Conservation (phyloP, 2,797 vertebrate genomes). For the Ctenopoma kingsleyae region DNA sequence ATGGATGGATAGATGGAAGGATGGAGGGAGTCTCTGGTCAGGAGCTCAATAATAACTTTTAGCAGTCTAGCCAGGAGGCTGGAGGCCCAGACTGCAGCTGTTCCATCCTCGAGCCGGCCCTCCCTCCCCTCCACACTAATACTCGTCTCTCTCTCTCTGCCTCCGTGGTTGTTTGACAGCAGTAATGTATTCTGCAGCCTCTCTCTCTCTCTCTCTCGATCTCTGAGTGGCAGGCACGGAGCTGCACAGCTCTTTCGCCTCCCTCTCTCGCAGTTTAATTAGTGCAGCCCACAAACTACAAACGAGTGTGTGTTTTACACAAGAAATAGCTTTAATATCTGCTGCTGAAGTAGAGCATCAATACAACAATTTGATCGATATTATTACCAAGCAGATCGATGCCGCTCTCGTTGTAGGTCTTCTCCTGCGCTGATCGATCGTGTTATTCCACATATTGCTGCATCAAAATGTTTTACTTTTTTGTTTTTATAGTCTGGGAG, state of each 20-base stretch:
- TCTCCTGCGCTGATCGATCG: background rate
- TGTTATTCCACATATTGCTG: background rate
- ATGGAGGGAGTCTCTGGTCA: constrained; percentile 71
- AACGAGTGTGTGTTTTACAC: constrained; percentile 35
- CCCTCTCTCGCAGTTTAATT: constrained; percentile 53
- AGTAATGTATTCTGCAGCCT: constrained; percentile 75
- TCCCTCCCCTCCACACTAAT: constrained; percentile 48
- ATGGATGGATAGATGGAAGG: constrained; percentile 50
- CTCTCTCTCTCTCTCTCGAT: constrained; percentile 1
- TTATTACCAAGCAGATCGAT: background rate
- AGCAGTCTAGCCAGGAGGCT: constrained; percentile 88
- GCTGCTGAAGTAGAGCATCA: background rate
- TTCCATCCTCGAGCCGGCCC: constrained; percentile 79
- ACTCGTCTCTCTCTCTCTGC: constrained; percentile 30
- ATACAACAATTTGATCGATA: background rate
- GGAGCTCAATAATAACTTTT: constrained; percentile 88
- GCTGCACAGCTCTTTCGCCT: constrained; percentile 42
- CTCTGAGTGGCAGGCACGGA: constrained; percentile 71
- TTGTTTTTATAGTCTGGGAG: background rate
- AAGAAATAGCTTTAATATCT: constrained; percentile 23
- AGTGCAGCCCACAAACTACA: constrained; percentile 43
- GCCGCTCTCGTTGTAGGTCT: background rate
- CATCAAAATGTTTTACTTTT: background rate
- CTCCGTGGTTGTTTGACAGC: constrained; percentile 63
- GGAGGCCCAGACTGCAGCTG: constrained; percentile 88